Evolutionary conservation across 2,113 vertebrate genomes (phyloP), one percentile per base, ranked within the genome.

Genomic region (Cinclus cinclus): DNA sequence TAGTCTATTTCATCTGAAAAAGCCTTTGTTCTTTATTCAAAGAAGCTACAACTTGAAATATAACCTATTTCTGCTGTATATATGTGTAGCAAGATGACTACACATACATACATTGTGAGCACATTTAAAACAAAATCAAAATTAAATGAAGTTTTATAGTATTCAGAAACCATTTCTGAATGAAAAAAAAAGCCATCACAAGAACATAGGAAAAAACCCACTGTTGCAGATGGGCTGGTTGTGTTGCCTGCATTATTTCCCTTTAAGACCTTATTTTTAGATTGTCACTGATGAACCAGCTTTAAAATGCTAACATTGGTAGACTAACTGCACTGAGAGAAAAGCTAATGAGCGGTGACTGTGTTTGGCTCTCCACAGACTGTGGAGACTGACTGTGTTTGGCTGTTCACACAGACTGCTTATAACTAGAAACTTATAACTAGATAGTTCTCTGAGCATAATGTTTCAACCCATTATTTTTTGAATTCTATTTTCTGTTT

Each of bases 191-290:
- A 14, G 14, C 0, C 12, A 46, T 13, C 13, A 58, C 5, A 63
- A 52, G 88, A 68, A 0, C 10, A 10, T 9, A 14, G 1, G 2
- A 22, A 56, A 64, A 56, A 3, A 3, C 2, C 1, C 47, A 23
- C 31, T 23, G 10, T n/a, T 81, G 35, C 5, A 31, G 17, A n/a
- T 28, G 24, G 53, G 41, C 31, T 83, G 33, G 67, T 41, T 5
- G 1, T 11, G 39, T 31, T 80, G 28, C 39, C n/a, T 68, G 10
- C 15, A 28, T 71, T 70, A 67, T 47, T 83, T 83, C n/a, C 31
- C 47, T 62, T 47, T 25, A 90, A 85, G 49, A 83, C 7, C 8
- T 44, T 60, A 21, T 44, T 65, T 87, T 90, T 64, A 69, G 63
- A 88, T 86, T 69, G 19, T 65, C 53, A 64, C 10, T 67, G 28